Evolutionary conservation across 2,797 vertebrate genomes (phyloP).

Genomic region (Ispidina lecontei): DNA sequence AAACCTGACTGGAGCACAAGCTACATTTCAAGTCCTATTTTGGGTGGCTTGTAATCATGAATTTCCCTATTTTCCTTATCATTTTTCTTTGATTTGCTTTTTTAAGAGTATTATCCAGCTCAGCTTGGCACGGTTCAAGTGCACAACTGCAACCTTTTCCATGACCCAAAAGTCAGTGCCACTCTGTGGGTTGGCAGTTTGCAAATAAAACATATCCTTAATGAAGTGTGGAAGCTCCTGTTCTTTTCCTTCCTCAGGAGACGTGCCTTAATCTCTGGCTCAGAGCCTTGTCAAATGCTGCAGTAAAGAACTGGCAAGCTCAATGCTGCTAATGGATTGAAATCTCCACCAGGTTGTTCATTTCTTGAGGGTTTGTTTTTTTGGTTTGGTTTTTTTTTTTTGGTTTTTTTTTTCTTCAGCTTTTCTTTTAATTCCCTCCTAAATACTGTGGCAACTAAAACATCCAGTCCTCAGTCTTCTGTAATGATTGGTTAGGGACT

Average conservation of each 20-base stretch:
- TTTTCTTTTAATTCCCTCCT: fast-evolving
- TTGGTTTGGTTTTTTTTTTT: neutral
- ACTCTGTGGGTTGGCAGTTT: slow-evolving; percentile 44
- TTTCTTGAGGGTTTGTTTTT: slow-evolving; percentile 8
- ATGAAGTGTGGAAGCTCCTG: slow-evolving; percentile 47
- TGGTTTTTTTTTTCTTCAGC: too few species aligned
- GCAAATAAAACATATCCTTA: slow-evolving; percentile 60
- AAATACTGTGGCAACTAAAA: neutral
- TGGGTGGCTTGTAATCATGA: neutral
- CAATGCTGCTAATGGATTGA: slow-evolving; percentile 64
- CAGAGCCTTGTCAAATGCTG: slow-evolving; percentile 53
- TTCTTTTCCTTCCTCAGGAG: slow-evolving; percentile 57
- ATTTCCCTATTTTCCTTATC: slow-evolving; percentile 33
- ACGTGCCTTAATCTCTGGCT: slow-evolving; percentile 61
- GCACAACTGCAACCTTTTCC: slow-evolving; percentile 34
- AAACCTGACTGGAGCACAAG: slow-evolving; percentile 29
- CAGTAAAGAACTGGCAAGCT: slow-evolving; percentile 68
- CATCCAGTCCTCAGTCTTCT: neutral
- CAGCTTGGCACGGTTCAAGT: slow-evolving; percentile 42
- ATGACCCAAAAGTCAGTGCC: slow-evolving; percentile 58
- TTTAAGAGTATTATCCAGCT: slow-evolving; percentile 11
- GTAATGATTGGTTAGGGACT: neutral
- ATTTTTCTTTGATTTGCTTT: slow-evolving; percentile 32
- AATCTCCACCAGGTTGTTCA: slow-evolving; percentile 70
- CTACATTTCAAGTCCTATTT: slow-evolving; percentile 24